Percentiles rank a stretch among this genome's conserved stretches.
Conservation (phyloP, 1,140 invertebrate genomes). For the Aphidius ervi region DNA sequence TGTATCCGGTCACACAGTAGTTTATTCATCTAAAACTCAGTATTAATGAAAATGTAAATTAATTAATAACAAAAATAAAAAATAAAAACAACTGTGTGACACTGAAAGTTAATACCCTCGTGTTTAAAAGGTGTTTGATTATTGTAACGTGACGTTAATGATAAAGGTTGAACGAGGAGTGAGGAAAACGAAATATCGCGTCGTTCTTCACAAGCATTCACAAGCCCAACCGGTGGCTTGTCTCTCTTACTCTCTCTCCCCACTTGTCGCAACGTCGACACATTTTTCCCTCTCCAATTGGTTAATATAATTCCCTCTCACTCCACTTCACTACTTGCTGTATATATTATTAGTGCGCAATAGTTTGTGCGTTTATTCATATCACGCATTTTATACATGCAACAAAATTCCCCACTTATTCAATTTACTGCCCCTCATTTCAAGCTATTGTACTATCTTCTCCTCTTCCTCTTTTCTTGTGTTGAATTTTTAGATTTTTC, state of each 20-base stretch:
- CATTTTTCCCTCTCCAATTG: neutral
- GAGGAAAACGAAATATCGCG: constrained; percentile 5
- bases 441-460: too few species aligned
- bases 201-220: neutral
- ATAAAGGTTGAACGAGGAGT: constrained; percentile 18
- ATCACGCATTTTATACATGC: too few species aligned
- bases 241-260: neutral
- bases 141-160: neutral
- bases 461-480: too few species aligned
- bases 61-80: neutral
- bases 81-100: too few species aligned
- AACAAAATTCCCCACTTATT: too few species aligned
- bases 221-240: neutral
- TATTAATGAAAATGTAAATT: neutral
- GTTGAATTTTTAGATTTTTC: too few species aligned
- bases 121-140: neutral
- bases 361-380: too few species aligned
- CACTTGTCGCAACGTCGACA: neutral
- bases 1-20: too few species aligned
- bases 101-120: too few species aligned
- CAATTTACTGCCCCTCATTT: too few species aligned
- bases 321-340: neutral
- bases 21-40: too few species aligned
- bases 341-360: neutral
- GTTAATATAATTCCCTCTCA: neutral